phyloP scores from a whole-genome alignment of 92 coral and sea anemone species.

The Phenganax stokvisi region DNA sequence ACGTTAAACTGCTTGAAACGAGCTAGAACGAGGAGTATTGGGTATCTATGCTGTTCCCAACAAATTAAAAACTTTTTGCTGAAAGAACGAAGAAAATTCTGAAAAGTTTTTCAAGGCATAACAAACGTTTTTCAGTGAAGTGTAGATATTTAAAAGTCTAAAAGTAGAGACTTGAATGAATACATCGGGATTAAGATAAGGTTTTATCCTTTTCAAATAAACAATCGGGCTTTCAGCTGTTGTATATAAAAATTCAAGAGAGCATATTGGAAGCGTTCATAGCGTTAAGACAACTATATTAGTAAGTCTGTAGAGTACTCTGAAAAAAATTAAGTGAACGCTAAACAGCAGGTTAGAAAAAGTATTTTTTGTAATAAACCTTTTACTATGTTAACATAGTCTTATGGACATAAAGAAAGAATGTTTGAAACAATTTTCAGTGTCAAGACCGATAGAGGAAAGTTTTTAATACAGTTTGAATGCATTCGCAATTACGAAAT shows the following conservation, averaged over 20 bases:
- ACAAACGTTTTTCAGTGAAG: too few relatives aligned
- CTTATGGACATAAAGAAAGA: too few relatives aligned
- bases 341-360: neutral
- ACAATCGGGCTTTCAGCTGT: neutral
- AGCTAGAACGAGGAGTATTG: neutral
- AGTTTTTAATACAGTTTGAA: too few relatives aligned
- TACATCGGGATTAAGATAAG: neutral
- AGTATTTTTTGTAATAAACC: slow-evolving; percentile 10
- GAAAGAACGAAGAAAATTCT: neutral
- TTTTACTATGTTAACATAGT: neutral
- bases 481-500: too few relatives aligned
- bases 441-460: too few relatives aligned
- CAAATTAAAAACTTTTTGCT: neutral
- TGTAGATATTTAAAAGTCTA: neutral
- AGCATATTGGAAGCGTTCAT: too few relatives aligned
- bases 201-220: neutral
- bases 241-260: too few relatives aligned
- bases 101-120: neutral
- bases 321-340: too few relatives aligned
- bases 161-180: neutral
- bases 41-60: slow-evolving; percentile 1
- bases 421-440: too few relatives aligned
- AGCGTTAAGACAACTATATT: neutral
- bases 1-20: neutral
- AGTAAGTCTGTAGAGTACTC: too few relatives aligned